These are phyloP conservation scores for Holothuria glaberrima DNA, from an alignment of 35 echinoderm and acorn worm genomes.

Conservation along the genomic window DNA sequence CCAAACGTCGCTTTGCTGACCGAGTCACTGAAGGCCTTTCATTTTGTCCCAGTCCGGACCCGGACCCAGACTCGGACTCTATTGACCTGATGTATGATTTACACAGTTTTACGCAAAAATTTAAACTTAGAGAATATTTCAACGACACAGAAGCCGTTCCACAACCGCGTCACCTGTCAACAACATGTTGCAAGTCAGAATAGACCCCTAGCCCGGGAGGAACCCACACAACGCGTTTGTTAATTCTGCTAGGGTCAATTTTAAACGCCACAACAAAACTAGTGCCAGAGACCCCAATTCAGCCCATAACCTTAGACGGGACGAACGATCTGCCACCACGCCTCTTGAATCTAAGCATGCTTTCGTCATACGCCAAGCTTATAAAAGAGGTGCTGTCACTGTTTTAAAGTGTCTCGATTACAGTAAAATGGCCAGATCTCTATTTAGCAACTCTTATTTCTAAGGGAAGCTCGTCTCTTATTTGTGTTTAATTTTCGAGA, in stretches of 20 bases:
- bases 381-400: too few relatives aligned
- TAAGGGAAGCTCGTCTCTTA: too few relatives aligned
- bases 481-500: too few relatives aligned
- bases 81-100: conserved; percentile 9
- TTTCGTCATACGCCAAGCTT: too few relatives aligned
- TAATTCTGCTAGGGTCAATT: not conserved
- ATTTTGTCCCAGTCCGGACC: not conserved
- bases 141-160: not conserved
- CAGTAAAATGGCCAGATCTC: too few relatives aligned
- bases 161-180: not conserved
- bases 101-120: not conserved
- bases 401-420: too few relatives aligned
- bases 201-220: not conserved
- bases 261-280: not conserved
- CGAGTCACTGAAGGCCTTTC: not conserved
- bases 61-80: too few relatives aligned
- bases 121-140: conserved; percentile 34
- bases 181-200: not conserved
- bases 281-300: not conserved
- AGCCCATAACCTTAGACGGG: too few relatives aligned
- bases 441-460: too few relatives aligned
- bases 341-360: too few relatives aligned
- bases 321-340: too few relatives aligned
- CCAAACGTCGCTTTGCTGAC: too few relatives aligned
- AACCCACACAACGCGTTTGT: not conserved